Percentiles rank a stretch among this genome's conserved stretches.
Evolutionary conservation across 2,113 vertebrate genomes (phyloP).

Genomic region (Perca fluviatilis): DNA sequence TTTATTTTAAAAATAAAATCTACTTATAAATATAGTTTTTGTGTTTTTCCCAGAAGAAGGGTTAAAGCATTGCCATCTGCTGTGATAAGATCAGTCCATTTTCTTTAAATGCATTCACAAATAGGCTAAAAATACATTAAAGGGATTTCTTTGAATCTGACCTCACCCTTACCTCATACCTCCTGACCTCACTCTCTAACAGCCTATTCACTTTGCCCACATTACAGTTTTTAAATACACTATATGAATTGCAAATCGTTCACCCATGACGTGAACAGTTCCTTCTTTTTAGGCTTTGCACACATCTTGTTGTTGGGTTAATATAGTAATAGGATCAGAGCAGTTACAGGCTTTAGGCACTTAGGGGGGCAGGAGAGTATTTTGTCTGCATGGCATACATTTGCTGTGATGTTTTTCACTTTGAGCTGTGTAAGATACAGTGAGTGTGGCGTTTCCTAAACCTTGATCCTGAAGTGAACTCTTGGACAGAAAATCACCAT

Average conservation of each 20-base stretch:
- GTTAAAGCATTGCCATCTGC: not conserved
- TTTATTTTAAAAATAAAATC: not conserved
- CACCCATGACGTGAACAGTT: slow-evolving; percentile 16
- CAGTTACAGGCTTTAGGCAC: slow-evolving; percentile 18
- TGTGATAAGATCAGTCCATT: not conserved
- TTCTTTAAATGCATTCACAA: slow-evolving; percentile 10
- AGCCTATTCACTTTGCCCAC: slow-evolving; percentile 23
- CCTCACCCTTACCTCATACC: slow-evolving; percentile 25
- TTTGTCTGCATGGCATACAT: slow-evolving; percentile 25
- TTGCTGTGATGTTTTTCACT: slow-evolving; percentile 24
- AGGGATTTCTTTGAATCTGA: slow-evolving; percentile 24
- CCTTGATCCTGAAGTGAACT: slow-evolving; percentile 42
- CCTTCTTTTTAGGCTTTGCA: slow-evolving; percentile 27
- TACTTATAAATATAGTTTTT: not conserved
- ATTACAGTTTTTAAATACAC: slow-evolving; percentile 33
- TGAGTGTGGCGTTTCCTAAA: not conserved
- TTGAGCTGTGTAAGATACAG: slow-evolving; percentile 40
- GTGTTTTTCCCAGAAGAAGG: not conserved
- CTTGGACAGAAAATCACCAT: slow-evolving; percentile 15
- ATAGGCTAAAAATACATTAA: slow-evolving; percentile 13
- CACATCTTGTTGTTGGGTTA: slow-evolving; percentile 31
- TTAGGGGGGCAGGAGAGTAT: not conserved
- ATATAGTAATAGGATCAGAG: slow-evolving; percentile 38
- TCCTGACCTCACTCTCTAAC: slow-evolving; percentile 20
- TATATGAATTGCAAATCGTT: slow-evolving; percentile 16